phyloP scores from a whole-genome alignment of 2,113 vertebrate species.

The Malurus alboscapulatus region DNA sequence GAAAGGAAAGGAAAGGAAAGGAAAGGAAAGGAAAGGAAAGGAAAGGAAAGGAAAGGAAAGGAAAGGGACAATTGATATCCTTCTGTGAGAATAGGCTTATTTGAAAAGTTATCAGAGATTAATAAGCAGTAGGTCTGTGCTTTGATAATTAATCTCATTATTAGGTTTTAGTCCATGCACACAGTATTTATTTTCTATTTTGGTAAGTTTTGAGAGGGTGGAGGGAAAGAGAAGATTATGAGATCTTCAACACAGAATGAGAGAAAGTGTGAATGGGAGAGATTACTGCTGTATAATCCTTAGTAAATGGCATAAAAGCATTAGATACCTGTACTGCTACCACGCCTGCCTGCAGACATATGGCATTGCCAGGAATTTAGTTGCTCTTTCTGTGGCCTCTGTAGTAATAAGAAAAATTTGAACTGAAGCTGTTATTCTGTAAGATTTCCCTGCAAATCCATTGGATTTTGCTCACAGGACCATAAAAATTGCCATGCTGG shows the following conservation, averaged over 20 bases:
- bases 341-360: background rate
- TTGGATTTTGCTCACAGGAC: constrained; percentile 51
- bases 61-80: background rate
- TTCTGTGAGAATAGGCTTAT: background rate
- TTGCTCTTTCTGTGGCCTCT: background rate
- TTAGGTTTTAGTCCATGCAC: background rate
- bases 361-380: background rate
- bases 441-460: constrained; percentile 40
- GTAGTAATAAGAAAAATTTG: background rate
- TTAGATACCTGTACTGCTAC: background rate
- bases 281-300: constrained; percentile 22
- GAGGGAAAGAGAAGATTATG: background rate
- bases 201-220: background rate
- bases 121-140: background rate
- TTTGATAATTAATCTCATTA: constrained; percentile 18
- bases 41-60: too few species aligned
- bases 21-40: too few species aligned
- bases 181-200: background rate
- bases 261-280: constrained; percentile 8
- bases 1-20: background rate
- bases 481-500: constrained; percentile 52
- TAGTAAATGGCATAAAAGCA: background rate
- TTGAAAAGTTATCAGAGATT: background rate
- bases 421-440: constrained; percentile 3
- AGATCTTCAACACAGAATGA: background rate